Percentiles rank a stretch among this genome's conserved stretches.
phyloP scores from a whole-genome alignment of 2,888 invertebrate genomes.

The Trichopoda pennipes region DNA sequence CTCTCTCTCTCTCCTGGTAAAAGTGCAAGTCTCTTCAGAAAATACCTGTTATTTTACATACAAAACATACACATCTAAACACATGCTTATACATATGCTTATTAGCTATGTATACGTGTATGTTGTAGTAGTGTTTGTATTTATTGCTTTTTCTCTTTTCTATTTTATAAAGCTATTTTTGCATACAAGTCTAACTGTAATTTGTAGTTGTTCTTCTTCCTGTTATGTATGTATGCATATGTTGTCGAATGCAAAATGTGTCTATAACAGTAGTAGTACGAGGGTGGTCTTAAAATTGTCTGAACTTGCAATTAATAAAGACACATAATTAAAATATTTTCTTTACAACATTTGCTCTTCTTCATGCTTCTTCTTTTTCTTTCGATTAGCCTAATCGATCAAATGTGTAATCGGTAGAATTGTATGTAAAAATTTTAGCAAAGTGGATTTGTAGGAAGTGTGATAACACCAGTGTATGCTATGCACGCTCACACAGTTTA shows the following conservation, averaged over 20 bases:
- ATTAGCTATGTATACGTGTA: not conserved
- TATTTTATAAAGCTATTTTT: not conserved
- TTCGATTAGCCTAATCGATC: no score
- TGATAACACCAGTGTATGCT: no score
- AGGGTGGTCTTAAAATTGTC: not conserved
- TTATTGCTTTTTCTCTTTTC: not conserved
- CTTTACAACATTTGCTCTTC: no score
- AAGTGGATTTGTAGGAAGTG: no score
- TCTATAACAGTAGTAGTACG: slow-evolving; percentile 20
- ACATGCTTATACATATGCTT: not conserved
- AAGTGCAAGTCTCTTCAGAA: not conserved
- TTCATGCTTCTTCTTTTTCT: no score
- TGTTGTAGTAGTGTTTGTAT: no score
- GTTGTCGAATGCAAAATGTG: slow-evolving; percentile 26
- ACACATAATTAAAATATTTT: no score
- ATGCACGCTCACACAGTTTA: no score
- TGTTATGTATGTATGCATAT: not conserved
- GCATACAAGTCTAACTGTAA: not conserved
- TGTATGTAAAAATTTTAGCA: no score
- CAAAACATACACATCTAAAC: not conserved
- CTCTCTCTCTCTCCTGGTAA: not conserved
- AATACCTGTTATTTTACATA: not conserved
- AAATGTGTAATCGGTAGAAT: no score
- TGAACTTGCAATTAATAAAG: not conserved
- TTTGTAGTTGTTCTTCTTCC: not conserved